phyloP scores from a whole-genome alignment of 2,888 invertebrate species.

The Cheiracanthium punctorium region DNA sequence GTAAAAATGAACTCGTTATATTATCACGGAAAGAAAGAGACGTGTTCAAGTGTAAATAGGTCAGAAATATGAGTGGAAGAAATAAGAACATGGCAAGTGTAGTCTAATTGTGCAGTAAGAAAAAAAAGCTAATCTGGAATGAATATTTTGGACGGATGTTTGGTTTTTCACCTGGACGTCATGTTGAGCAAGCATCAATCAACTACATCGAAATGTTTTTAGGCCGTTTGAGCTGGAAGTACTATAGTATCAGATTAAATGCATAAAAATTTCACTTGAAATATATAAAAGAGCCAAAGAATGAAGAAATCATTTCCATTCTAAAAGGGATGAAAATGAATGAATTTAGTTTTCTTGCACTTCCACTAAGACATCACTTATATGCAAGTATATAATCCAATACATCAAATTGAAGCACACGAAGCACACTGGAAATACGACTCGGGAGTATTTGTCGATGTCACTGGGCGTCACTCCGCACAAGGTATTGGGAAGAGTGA shows the following conservation, averaged over 20 bases:
- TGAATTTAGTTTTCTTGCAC: conserved; percentile 42
- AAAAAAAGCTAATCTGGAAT: too few relatives aligned
- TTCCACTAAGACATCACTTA: conserved; percentile 93
- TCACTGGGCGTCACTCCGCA: conserved; percentile 95
- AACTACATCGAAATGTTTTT: not conserved
- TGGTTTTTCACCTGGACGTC: not conserved
- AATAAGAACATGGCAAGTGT: too few relatives aligned
- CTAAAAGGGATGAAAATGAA: not conserved
- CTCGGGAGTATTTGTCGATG: conserved; percentile 99
- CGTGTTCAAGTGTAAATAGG: too few relatives aligned
- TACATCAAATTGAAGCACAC: conserved; percentile 99
- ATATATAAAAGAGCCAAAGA: not conserved
- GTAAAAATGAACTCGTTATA: too few relatives aligned
- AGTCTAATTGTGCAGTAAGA: too few relatives aligned
- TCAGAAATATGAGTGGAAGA: too few relatives aligned
- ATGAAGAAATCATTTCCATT: too few relatives aligned
- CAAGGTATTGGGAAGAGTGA: conserved; percentile 67
- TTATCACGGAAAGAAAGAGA: too few relatives aligned
- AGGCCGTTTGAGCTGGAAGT: not conserved
- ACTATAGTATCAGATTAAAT: not conserved
- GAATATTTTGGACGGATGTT: too few relatives aligned
- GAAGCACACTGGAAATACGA: conserved; percentile 98
- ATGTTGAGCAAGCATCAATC: not conserved
- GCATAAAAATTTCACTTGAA: not conserved
- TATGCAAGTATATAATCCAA: conserved; percentile 97